Base-by-base conservation (phyloP, 2,888 invertebrate genomes). In the Hirudinaria manillensis region DNA sequence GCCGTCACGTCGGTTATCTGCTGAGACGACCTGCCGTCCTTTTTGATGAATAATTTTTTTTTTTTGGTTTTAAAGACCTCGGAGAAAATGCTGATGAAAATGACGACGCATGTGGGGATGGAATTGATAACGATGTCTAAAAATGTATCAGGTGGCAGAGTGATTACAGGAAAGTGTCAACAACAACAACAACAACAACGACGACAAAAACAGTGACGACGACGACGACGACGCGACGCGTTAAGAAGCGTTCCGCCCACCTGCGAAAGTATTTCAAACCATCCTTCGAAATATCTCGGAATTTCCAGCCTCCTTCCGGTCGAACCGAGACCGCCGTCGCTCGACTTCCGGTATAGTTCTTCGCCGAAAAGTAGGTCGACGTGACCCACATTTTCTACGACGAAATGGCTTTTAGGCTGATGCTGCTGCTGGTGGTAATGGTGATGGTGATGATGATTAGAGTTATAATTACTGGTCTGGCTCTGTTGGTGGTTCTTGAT, bases 261-360 rank as follows among this genome's bases (percentile, higher is more conserved):
- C 29, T 61, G 61, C 24, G 61, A 61, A 4, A 61, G 29, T 27
- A 61, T 61, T 29, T 61, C 61, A 29, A 61, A 61, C 61, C 61
- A 61, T 24, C 61, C 61, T 24, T 61, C 29, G 10, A 61, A 61
- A 29, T 29, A 10, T 29, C 13, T 24, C 61, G 61, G 61, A 27
- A 61, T 61, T 16, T 61, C 61, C 29, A 61, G 29, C 29, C n/a
- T 61, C 61, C 61, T 61, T 61, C 61, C 61, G 6, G 61, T 61
- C 29, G 61, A 29, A 4, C 29, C 4, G 24, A 61, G 61, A 61
- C 61, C 10, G 13, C 61, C 61, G 29, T 61, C 61, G 6, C 24
- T 24, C 61, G 61, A 61, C 21, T 61, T 61, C 29, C 29, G 24
- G 61, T 29, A 61, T 3, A 61, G 61, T 10, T 61, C 61, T 61